phyloP scores from a whole-genome alignment of 2,113 vertebrate species.

The Papio anubis region DNA sequence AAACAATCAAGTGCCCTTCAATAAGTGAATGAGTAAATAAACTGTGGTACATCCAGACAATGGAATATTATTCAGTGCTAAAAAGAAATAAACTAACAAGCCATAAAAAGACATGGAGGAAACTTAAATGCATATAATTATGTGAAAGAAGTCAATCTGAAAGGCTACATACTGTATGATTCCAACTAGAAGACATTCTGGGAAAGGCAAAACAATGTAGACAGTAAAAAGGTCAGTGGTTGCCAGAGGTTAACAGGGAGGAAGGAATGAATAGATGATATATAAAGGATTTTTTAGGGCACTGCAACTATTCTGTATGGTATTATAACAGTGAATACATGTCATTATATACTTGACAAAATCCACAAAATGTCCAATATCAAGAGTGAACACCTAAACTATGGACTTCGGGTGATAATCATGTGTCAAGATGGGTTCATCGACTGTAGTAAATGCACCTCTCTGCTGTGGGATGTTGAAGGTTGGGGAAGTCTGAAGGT shows the following conservation, averaged over 20 bases:
- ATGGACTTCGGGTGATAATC: neutral
- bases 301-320: neutral
- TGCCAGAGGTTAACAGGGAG: neutral
- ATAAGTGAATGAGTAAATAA: neutral
- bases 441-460: neutral
- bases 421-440: neutral
- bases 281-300: neutral
- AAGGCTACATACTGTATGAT: neutral
- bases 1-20: constrained; percentile 13
- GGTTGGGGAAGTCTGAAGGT: neutral
- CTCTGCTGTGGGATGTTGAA: neutral
- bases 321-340: neutral
- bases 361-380: neutral
- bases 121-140: neutral
- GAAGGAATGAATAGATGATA: neutral
- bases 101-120: neutral
- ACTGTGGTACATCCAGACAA: neutral
- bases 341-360: neutral
- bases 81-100: constrained; percentile 3
- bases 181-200: neutral
- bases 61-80: neutral
- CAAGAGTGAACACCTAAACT: neutral
- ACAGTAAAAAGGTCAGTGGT: neutral
- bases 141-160: neutral
- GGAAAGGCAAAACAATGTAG: neutral